These are phyloP conservation scores for Tiliqua scincoides DNA, from an alignment of 2,113 vertebrate species.

Conservation along the genomic window DNA sequence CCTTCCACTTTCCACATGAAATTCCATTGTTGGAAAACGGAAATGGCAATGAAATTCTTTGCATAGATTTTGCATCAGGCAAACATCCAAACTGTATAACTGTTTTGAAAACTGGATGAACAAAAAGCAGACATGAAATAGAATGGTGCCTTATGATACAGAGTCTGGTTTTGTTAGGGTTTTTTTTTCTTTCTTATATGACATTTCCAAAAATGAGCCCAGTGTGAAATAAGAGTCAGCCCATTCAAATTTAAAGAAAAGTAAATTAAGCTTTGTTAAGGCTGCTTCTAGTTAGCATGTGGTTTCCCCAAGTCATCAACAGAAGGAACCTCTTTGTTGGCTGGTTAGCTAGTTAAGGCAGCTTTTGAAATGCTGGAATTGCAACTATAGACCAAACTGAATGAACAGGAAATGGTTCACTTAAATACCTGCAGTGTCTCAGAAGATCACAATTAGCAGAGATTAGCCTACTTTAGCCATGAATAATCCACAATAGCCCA, in stretches of 20 bases:
- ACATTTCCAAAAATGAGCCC: neutral
- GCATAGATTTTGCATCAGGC: neutral
- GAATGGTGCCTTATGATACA: neutral
- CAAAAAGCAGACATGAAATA: neutral
- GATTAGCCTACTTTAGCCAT: neutral
- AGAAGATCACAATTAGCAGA: neutral
- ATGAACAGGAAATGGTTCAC: neutral
- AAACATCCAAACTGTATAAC: neutral
- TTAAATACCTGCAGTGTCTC: neutral
- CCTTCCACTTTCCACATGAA: neutral
- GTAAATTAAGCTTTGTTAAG: neutral
- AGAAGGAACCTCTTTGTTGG: neutral
- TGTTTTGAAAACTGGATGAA: neutral
- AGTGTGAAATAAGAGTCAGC: neutral
- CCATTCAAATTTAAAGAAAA: conserved; percentile 1
- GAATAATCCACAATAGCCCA: neutral
- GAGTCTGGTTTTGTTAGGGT: neutral
- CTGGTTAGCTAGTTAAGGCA: neutral
- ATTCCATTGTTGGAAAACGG: neutral
- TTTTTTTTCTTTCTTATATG: neutral
- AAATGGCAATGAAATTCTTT: neutral
- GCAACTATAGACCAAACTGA: neutral
- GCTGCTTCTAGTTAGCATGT: neutral
- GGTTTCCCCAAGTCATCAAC: neutral
- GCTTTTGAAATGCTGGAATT: neutral